phyloP scores from a whole-genome alignment of 2,888 invertebrate genomes.

The Rhingia rostrata region DNA sequence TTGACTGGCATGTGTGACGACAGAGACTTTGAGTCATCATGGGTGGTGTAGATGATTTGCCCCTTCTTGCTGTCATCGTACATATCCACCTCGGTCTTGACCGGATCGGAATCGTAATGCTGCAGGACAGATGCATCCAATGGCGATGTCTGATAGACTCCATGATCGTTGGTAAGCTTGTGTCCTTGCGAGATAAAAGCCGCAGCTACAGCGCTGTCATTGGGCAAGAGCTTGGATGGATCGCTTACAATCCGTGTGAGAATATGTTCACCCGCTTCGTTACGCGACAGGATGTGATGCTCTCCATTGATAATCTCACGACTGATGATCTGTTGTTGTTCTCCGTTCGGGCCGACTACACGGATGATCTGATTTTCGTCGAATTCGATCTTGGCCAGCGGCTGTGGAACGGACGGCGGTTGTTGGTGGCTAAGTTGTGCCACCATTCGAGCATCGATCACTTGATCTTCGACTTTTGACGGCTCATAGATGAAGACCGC shows the following conservation, averaged over 20 bases:
- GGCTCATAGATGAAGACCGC: constrained; percentile 82
- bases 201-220: constrained; percentile 81
- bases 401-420: constrained; percentile 77
- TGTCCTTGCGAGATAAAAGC: constrained; percentile 82
- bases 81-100: constrained; percentile 82
- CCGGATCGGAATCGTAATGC: constrained; percentile 81
- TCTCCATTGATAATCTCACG: constrained; percentile 83
- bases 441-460: constrained; percentile 82
- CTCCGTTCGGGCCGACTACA: constrained; percentile 83
- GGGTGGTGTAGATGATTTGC: constrained; percentile 83
- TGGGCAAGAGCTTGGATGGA: constrained; percentile 82
- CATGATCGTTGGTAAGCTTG: constrained; percentile 80
- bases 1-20: constrained; percentile 81
- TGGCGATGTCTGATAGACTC: constrained; percentile 82
- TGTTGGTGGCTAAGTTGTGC: constrained; percentile 80
- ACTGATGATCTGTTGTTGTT: constrained; percentile 83
- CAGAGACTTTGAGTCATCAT: constrained; percentile 82
- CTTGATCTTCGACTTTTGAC: constrained; percentile 82
- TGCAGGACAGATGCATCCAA: constrained; percentile 82
- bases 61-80: constrained; percentile 82
- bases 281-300: constrained; percentile 83
- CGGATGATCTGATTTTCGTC: constrained; percentile 83
- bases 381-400: constrained; percentile 82
- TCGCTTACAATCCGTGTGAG: constrained; percentile 83
- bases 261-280: constrained; percentile 83